phyloP scores from a whole-genome alignment of 2,797 vertebrate genomes.

The Aratinga solstitialis region DNA sequence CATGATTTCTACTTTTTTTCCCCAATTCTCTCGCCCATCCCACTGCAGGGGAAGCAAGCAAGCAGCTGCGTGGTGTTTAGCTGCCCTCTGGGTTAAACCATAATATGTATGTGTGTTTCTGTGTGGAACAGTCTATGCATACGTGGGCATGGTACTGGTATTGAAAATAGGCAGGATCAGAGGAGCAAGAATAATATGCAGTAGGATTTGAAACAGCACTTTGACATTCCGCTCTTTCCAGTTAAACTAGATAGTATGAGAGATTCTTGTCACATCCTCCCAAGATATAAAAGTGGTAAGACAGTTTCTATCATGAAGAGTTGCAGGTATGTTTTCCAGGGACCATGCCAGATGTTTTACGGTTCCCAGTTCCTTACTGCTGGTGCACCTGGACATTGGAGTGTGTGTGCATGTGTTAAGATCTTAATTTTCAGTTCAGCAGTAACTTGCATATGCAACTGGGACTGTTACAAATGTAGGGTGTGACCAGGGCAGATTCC shows the following conservation, averaged over 20 bases:
- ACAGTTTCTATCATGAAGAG: background rate
- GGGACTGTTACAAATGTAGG: background rate
- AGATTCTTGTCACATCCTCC: background rate
- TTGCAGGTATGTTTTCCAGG: background rate
- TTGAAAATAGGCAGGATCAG: background rate
- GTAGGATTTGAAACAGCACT: background rate
- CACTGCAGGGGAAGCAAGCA: background rate
- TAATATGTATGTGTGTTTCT: background rate
- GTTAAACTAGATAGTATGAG: background rate
- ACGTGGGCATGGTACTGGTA: background rate
- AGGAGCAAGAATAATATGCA: background rate
- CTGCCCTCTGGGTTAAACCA: background rate
- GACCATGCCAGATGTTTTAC: background rate
- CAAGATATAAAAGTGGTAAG: background rate
- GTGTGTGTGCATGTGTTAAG: background rate
- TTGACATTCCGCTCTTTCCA: background rate
- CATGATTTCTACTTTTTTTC: background rate
- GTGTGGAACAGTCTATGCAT: background rate
- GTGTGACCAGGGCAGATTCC: background rate
- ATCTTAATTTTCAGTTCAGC: background rate
- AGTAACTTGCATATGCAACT: background rate
- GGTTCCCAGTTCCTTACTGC: background rate
- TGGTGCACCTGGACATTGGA: background rate
- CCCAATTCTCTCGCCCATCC: background rate
- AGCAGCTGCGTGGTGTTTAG: background rate